Percentiles rank a stretch among this genome's conserved stretches.
phyloP scores from a whole-genome alignment of 2,797 vertebrate genomes.

The Hydrocynus forskahlii region DNA sequence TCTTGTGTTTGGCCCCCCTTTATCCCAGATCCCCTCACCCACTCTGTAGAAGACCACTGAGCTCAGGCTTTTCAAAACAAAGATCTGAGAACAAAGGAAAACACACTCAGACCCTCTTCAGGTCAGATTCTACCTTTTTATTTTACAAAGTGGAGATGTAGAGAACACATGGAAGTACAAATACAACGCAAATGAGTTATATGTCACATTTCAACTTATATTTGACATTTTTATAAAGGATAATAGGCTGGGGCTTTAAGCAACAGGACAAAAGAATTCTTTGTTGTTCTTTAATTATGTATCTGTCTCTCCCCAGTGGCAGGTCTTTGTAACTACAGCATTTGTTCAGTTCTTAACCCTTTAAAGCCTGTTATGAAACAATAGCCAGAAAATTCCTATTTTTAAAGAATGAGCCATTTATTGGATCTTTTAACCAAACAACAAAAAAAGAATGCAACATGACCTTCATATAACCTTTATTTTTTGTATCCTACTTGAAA shows the following conservation, averaged over 20 bases:
- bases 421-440: too few species aligned
- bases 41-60: conserved; percentile 83
- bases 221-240: not conserved
- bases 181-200: not conserved
- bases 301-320: conserved; percentile 32
- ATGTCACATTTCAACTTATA: not conserved
- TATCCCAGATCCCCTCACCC: conserved; percentile 83
- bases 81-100: conserved; percentile 71
- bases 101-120: not conserved
- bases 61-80: conserved; percentile 81
- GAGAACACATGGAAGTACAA: not conserved
- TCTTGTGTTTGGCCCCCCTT: conserved; percentile 86
- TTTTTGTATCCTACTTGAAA: too few species aligned
- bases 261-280: conserved; percentile 42
- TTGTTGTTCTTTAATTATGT: not conserved
- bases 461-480: too few species aligned
- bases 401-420: too few species aligned
- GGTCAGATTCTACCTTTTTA: not conserved
- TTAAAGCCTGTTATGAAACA: too few species aligned
- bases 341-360: too few species aligned
- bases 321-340: conserved; percentile 10
- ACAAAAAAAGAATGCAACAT: too few species aligned
- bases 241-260: not conserved
- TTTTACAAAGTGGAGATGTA: not conserved
- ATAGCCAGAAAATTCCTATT: too few species aligned